Evolutionary conservation across 2,888 invertebrate genomes (phyloP), one percentile per base, ranked within the genome.

Genomic region (Tiliacea citrago): DNA sequence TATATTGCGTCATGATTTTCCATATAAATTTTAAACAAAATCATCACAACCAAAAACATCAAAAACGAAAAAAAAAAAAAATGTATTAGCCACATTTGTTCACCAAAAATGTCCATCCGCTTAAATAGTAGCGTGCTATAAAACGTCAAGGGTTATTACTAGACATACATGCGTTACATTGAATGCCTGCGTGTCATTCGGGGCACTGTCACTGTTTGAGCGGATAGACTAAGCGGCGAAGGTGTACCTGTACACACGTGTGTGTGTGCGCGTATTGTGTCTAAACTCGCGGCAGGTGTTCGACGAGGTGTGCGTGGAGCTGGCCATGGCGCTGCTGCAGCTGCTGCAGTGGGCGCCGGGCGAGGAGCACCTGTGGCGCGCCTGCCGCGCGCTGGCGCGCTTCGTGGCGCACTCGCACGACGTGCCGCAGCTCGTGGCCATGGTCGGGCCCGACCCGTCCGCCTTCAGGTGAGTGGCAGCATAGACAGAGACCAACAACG

Each of bases 281-380:
- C 76, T 73, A 73, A 63, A 51, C 7, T 12, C 6, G 35, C 29
- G 51, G 79, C 94, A 99, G 99, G 98, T 99, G 75, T 99, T 99
- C 95, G 99, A 99, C 94, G 99, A 99, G 94, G 98, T 99, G 73
- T 98, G 99, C 77, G 98, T 99, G 75, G 99, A 99, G 95, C 95
- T 99, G 91, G 97, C 98, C 63, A 98, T 99, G 98, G 99, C 99
- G 69, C 96, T 99, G 90, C 97, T 99, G 84, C 99, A 99, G 96
- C 98, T 98, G 95, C 98, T 99, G 96, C 98, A 98, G 91, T 97
- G 97, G 73, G 98, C 97, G 91, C 98, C 98, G 47, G 95, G 95
- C 51, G 99, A 99, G 95, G 98, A 98, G 91, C 97, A 98, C 87
- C 97, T 98, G 88, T 98, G 97, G 96, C 97, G 98, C 82, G 97